phyloP scores from a whole-genome alignment of 2,113 vertebrate genomes.

The Misgurnus anguillicaudatus region DNA sequence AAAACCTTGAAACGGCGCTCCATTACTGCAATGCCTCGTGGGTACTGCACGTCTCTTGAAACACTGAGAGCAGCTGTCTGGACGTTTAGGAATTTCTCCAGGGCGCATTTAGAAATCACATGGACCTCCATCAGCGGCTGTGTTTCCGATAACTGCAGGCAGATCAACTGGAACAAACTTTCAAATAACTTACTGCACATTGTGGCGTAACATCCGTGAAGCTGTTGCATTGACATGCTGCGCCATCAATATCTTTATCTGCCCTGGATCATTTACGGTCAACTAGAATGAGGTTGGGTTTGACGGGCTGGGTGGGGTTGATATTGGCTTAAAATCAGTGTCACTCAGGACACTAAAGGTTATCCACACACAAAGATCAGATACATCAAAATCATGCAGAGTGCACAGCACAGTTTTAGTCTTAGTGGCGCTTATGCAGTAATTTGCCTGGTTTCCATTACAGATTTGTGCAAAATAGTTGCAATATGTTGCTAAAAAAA shows the following conservation, averaged over 20 bases:
- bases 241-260: not conserved
- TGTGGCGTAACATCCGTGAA: not conserved
- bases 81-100: not conserved
- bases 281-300: not conserved
- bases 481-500: too few species aligned
- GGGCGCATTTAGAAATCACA: not conserved
- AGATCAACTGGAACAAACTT: not conserved
- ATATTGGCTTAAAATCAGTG: not conserved
- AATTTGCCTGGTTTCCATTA: too few species aligned
- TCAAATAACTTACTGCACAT: not conserved
- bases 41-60: not conserved
- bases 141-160: not conserved
- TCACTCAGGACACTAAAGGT: not conserved
- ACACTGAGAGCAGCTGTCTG: constrained; percentile 2
- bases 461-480: too few species aligned
- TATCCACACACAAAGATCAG: not conserved
- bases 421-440: too few species aligned
- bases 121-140: not conserved
- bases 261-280: not conserved
- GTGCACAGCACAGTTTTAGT: not conserved
- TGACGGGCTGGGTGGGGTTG: not conserved
- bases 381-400: not conserved
- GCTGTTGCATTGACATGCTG: not conserved
- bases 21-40: not conserved
- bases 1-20: not conserved